Conservation (phyloP, 2,888 invertebrate genomes). For the Yponomeuta malinellus region DNA sequence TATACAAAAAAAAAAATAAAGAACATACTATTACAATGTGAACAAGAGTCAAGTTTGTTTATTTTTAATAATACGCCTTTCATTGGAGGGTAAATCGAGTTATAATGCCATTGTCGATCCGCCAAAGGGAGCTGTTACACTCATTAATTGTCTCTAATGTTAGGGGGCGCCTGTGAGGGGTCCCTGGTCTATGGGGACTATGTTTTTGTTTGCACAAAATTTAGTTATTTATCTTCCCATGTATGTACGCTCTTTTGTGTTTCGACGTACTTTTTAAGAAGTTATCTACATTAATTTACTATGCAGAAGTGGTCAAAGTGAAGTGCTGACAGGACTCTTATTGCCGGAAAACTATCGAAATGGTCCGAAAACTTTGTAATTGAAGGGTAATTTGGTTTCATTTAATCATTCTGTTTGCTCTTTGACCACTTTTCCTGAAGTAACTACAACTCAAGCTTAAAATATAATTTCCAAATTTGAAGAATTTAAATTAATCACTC, state of each 20-base stretch:
- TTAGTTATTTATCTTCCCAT: slow-evolving; percentile 63
- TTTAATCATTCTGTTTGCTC: no score
- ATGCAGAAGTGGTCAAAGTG: no score
- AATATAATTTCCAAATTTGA: no score
- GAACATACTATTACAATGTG: slow-evolving; percentile 8
- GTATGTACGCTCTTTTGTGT: slow-evolving; percentile 26
- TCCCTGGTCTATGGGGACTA: slow-evolving; percentile 47
- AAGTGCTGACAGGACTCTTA: no score
- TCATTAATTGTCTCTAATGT: slow-evolving; percentile 67
- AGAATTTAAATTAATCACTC: no score
- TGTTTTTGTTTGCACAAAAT: slow-evolving; percentile 56
- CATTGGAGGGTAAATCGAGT: slow-evolving; percentile 54
- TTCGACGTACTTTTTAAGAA: background rate
- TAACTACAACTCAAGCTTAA: no score
- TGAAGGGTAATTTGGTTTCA: no score
- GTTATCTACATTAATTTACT: no score
- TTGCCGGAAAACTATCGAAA: no score
- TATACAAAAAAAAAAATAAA: slow-evolving; percentile 7
- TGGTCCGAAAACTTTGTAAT: no score
- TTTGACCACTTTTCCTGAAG: no score
- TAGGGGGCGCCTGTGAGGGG: slow-evolving; percentile 47
- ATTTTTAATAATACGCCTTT: slow-evolving; percentile 53
- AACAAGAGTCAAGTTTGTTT: slow-evolving; percentile 39
- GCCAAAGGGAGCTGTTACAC: slow-evolving; percentile 61
- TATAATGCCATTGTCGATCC: slow-evolving; percentile 61